phyloP scores from a whole-genome alignment of 2,797 vertebrate genomes.

The Avahi laniger region DNA sequence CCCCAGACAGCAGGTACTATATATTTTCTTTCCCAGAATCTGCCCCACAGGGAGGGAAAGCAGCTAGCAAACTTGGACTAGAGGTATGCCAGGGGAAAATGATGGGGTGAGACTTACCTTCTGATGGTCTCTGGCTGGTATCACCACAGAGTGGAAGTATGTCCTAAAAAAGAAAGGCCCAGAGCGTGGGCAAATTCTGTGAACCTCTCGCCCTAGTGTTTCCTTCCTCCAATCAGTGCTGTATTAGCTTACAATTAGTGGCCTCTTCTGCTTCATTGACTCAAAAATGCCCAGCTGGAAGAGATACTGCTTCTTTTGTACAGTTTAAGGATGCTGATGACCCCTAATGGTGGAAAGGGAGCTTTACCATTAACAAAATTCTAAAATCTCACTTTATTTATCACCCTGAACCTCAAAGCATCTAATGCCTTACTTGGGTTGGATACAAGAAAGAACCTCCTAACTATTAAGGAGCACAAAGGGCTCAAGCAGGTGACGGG shows the following conservation, averaged over 20 bases:
- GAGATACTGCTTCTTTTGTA: background rate
- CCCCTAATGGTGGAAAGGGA: background rate
- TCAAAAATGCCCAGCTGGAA: background rate
- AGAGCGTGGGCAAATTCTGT: background rate
- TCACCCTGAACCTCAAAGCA: background rate
- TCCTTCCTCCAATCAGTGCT: background rate
- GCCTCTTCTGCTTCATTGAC: background rate
- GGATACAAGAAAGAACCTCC: background rate
- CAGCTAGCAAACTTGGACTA: background rate
- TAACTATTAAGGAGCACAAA: background rate
- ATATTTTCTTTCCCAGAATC: background rate
- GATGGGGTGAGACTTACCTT: constrained; percentile 75
- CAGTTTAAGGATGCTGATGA: background rate
- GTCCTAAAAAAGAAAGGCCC: constrained; percentile 78
- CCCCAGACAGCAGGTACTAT: background rate
- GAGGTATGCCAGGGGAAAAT: background rate
- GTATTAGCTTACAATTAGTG: background rate
- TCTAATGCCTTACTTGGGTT: background rate
- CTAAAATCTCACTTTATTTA: background rate
- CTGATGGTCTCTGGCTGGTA: constrained; percentile 56
- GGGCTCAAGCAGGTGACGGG: background rate
- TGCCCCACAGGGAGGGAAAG: background rate
- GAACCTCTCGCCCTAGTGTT: background rate
- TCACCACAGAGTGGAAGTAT: constrained; percentile 57
- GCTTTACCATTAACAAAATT: background rate